Base-by-base conservation (phyloP, 2,888 invertebrate genomes). In the Himalopsyche japonica region DNA sequence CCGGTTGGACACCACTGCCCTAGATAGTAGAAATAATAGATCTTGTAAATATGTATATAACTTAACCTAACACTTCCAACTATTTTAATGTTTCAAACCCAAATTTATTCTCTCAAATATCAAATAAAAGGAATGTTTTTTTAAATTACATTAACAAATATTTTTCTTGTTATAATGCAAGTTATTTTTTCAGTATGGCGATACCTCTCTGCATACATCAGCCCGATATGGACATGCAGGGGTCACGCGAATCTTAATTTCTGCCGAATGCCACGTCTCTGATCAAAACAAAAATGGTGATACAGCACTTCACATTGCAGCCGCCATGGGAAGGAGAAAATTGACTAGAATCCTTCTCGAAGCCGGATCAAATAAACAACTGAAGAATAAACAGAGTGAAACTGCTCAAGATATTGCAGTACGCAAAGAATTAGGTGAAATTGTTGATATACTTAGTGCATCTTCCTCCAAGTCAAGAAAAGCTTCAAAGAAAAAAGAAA, bases 161-260 rank as follows among this genome's bases (percentile, higher is more conserved):
- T n/a, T n/a, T n/a, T n/a, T n/a, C 83, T 77, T 80, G 57, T 82
- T 82, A 57, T 86, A 86, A 43, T 15, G 15, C 15, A 43, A 15
- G 15, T 15, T 87, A 79, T 79, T 81, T 76, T 89, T 93, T 24
- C 92, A 97, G 97, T 98, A 98, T 90, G 98, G 98, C 6, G 98
- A 98, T 90, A 98, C 98, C 0, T 95, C 98, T 0, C 93, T 99
- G 34, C 98, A 99, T 91, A 98, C 98, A 3, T 97, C 98, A 1
- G 97, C 98, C 6, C 94, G 98, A 30, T 98, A 99, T 90, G 98
- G 98, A 0, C 99, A 99, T 91, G 98, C 98, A 0, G 98, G 98
- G 3, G 98, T 98, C 86, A 97, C 98, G 0, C 93, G 98, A 82
- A 98, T 99, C 88, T 94, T 99, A 82, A 95, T 99, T 88, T 98